A percentile compares a stretch with the other conserved stretches of the same genome.
phyloP scores from a whole-genome alignment of 2,888 invertebrate species.

The Endotricha flammealis region DNA sequence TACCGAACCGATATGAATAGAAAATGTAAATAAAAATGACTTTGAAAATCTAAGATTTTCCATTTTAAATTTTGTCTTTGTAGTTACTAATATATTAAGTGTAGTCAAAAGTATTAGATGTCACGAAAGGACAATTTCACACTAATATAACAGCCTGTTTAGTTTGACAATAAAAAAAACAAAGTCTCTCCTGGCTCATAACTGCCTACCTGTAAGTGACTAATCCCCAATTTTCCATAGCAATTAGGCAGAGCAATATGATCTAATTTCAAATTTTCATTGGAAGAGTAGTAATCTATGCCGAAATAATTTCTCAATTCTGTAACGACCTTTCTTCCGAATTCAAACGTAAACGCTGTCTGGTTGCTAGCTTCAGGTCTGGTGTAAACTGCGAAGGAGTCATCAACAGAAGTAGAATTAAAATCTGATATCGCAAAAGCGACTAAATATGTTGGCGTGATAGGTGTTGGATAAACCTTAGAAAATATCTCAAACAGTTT shows the following conservation, averaged over 20 bases:
- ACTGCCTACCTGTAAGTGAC: conserved; percentile 89
- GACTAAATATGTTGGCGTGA: conserved; percentile 90
- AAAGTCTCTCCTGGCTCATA: too few species aligned
- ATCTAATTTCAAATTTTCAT: conserved; percentile 85
- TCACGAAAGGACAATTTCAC: too few species aligned
- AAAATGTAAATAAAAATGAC: too few species aligned
- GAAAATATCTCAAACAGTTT: too few species aligned
- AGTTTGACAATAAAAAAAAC: too few species aligned
- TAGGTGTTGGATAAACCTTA: conserved; percentile 78
- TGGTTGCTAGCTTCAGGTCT: conserved; percentile 83
- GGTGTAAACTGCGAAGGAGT: conserved; percentile 80
- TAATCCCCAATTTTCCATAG: conserved; percentile 96
- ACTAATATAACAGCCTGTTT: too few species aligned
- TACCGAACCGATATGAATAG: too few species aligned
- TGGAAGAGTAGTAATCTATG: conserved; percentile 64
- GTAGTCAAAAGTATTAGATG: too few species aligned
- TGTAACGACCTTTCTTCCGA: conserved; percentile 73
- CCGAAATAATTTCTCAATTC: conserved; percentile 78
- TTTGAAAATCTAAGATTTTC: too few species aligned
- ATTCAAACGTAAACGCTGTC: conserved; percentile 81
- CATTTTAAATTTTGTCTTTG: too few species aligned
- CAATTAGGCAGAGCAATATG: conserved; percentile 91
- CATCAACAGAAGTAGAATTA: conserved; percentile 40
- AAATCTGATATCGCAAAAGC: conserved; percentile 90
- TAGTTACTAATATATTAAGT: too few species aligned